These are phyloP conservation scores for Aurelia coerulea DNA, from an alignment of 30 jellyfish, hydroid and myxozoan species.

Conservation along the genomic window DNA sequence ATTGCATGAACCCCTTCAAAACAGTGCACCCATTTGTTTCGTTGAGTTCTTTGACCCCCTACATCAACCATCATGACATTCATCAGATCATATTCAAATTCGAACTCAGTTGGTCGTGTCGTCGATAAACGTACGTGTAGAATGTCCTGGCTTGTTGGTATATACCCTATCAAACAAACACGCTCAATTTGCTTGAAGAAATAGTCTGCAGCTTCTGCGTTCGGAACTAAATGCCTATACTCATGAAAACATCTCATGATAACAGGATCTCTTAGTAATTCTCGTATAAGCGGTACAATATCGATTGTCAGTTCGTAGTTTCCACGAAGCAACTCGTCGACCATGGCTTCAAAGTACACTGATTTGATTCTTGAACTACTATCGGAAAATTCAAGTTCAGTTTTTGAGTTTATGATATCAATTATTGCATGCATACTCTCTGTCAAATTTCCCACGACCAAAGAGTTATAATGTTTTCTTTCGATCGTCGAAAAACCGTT, in stretches of 20 bases:
- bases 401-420: background rate
- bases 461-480: conserved; percentile 7
- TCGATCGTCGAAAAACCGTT: conserved; percentile 11
- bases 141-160: conserved; percentile 25
- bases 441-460: conserved; percentile 8
- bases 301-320: background rate
- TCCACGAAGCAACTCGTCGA: background rate
- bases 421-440: conserved; percentile 30
- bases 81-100: background rate
- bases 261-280: conserved; percentile 8
- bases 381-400: background rate
- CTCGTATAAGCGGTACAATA: background rate
- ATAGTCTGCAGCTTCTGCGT: conserved; percentile 10
- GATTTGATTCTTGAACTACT: background rate
- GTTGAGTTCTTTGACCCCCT: conserved; percentile 40
- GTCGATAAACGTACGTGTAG: conserved; percentile 17
- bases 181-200: conserved; percentile 20
- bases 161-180: background rate
- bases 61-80: conserved; percentile 18
- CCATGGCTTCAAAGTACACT: background rate
- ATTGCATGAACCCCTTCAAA: conserved; percentile 18
- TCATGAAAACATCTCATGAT: background rate
- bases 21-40: conserved; percentile 40
- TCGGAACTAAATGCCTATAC: background rate
- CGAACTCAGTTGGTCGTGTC: conserved; percentile 6